Percentiles rank a stretch among this genome's conserved stretches.
phyloP scores from a whole-genome alignment of 2,888 invertebrate species.

The Eretmocerus hayati region DNA sequence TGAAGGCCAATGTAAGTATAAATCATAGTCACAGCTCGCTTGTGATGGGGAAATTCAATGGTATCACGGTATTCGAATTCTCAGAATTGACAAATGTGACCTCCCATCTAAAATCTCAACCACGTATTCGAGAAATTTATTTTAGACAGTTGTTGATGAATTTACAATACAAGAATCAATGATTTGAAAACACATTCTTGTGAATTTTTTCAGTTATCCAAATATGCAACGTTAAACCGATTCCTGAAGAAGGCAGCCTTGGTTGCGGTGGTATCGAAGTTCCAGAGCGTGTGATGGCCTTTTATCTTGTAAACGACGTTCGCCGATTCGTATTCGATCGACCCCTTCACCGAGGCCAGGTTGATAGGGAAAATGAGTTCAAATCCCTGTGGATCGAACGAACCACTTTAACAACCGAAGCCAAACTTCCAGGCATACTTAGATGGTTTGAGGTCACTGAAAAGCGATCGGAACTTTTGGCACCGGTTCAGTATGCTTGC shows the following conservation, averaged over 20 bases:
- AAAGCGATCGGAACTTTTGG: slow-evolving; percentile 66
- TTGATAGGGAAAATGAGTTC: slow-evolving; percentile 92
- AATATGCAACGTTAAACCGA: slow-evolving; percentile 89
- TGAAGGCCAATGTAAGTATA: slow-evolving; percentile 69
- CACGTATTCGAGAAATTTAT: too few species aligned
- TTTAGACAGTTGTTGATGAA: too few species aligned
- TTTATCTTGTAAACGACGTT: slow-evolving; percentile 87
- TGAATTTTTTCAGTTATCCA: slow-evolving; percentile 65
- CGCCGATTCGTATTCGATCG: slow-evolving; percentile 85
- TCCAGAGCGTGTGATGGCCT: slow-evolving; percentile 79
- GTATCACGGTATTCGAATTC: too few species aligned
- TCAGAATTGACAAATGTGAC: too few species aligned
- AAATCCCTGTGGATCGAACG: slow-evolving; percentile 94
- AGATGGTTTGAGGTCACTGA: slow-evolving; percentile 88
- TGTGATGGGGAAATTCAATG: too few species aligned
- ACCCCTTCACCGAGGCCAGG: slow-evolving; percentile 80
- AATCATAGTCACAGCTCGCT: too few species aligned
- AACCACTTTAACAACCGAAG: slow-evolving; percentile 75
- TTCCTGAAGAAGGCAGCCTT: slow-evolving; percentile 62
- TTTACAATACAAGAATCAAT: too few species aligned
- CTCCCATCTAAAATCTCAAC: too few species aligned
- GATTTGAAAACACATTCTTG: too few species aligned
- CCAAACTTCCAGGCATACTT: slow-evolving; percentile 81
- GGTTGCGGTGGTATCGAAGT: slow-evolving; percentile 57
- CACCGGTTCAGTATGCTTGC: slow-evolving; percentile 82